Evolutionary conservation across 2,113 vertebrate species (phyloP).

Genomic region (Suricata suricatta): DNA sequence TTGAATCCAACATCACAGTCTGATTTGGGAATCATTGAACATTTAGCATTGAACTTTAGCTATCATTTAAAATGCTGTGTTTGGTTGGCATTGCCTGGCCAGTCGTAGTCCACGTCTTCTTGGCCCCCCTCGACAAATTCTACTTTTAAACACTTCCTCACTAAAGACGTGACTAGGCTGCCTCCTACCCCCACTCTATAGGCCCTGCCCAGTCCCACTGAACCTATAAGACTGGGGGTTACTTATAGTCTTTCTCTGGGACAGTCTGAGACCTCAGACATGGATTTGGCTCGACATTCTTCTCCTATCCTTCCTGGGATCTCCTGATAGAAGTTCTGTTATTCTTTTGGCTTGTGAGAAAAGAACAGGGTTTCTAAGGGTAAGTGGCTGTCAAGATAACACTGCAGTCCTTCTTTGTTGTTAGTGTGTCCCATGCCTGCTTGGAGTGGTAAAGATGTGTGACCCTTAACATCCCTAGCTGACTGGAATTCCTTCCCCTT

Average conservation of each 20-base stretch:
- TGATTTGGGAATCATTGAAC: neutral
- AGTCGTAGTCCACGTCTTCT: neutral
- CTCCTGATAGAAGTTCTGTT: neutral
- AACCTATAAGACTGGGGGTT: neutral
- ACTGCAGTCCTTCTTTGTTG: neutral
- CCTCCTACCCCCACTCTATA: accelerated
- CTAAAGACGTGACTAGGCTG: neutral
- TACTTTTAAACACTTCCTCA: neutral
- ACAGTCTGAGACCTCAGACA: neutral
- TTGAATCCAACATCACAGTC: neutral
- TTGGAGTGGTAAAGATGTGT: neutral
- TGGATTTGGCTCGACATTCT: neutral
- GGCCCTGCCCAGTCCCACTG: neutral
- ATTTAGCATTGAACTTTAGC: neutral
- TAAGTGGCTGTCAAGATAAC: constrained; percentile 45
- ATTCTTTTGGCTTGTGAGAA: neutral
- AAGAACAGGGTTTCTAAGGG: neutral
- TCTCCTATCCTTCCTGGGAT: neutral
- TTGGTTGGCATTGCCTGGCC: neutral
- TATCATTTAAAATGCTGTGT: neutral
- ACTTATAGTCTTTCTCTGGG: neutral
- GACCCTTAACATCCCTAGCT: neutral
- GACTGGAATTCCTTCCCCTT: constrained; percentile 11
- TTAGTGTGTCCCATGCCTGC: neutral
- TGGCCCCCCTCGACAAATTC: neutral